Evolutionary conservation across 2,797 vertebrate species (phyloP).

Genomic region (Sebastolobus alascanus): DNA sequence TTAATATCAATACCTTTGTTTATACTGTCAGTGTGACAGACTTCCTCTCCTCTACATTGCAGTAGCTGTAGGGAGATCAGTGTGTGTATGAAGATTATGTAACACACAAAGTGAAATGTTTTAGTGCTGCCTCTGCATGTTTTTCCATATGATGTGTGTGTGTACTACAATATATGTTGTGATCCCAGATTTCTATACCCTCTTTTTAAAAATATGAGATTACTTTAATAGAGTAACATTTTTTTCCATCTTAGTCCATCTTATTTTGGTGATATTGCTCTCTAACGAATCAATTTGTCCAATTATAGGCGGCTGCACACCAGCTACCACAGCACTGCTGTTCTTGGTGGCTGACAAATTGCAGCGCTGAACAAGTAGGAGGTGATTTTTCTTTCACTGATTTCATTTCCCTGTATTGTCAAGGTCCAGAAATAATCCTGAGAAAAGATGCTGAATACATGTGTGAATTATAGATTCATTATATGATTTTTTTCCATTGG

Average conservation of each 20-base stretch:
- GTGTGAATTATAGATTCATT: not conserved
- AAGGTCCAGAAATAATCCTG: not conserved
- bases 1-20: constrained; percentile 6
- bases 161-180: not conserved
- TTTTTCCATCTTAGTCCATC: not conserved
- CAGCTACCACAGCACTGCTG: not conserved
- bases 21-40: constrained; percentile 4
- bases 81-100: constrained; percentile 17
- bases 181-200: not conserved
- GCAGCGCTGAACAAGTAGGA: not conserved
- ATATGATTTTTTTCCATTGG: not conserved
- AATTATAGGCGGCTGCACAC: constrained; percentile 1
- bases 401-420: not conserved
- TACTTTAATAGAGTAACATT: not conserved
- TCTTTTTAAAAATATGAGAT: not conserved
- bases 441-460: not conserved
- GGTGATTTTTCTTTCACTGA: not conserved
- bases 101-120: constrained; percentile 25
- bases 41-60: constrained; percentile 1
- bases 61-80: not conserved
- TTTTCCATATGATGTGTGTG: not conserved
- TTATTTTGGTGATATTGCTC: not conserved
- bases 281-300: not conserved
- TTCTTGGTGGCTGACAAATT: constrained; percentile 18
- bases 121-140: constrained; percentile 19